A percentile compares a stretch with the other conserved stretches of the same genome.
phyloP scores from a whole-genome alignment of 2,797 vertebrate species.

The Avahi laniger region DNA sequence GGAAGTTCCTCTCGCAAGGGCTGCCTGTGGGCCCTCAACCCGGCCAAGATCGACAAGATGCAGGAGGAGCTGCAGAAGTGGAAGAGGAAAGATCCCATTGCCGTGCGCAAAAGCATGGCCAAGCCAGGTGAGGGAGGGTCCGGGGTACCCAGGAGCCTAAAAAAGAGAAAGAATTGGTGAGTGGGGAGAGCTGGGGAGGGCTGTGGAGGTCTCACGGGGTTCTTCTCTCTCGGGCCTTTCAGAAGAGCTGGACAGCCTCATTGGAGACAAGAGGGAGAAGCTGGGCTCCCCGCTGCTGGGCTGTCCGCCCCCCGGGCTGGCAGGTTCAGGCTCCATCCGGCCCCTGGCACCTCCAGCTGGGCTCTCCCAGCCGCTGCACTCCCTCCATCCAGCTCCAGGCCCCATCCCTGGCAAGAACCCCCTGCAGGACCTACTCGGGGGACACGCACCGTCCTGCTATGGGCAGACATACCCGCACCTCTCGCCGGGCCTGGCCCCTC shows the following conservation, averaged over 20 bases:
- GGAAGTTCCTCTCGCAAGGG: constrained; percentile 95
- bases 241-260: constrained; percentile 94
- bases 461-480: constrained; percentile 85
- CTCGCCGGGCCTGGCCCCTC: constrained; percentile 85
- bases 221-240: constrained; percentile 51
- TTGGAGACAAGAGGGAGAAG: constrained; percentile 91
- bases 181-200: not conserved
- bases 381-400: constrained; percentile 71
- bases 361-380: constrained; percentile 72
- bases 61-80: constrained; percentile 98
- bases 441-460: constrained; percentile 82
- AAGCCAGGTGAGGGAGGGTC: constrained; percentile 89
- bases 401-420: constrained; percentile 82
- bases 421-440: constrained; percentile 77
- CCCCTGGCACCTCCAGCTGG: constrained; percentile 80
- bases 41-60: constrained; percentile 97
- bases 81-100: constrained; percentile 96
- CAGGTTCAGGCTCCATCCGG: constrained; percentile 74
- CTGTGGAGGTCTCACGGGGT: not conserved
- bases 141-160: fast-evolving
- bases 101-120: constrained; percentile 97
- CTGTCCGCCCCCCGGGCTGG: constrained; percentile 75
- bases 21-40: constrained; percentile 97
- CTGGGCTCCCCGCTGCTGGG: constrained; percentile 77
- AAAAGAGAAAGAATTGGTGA: not conserved